These are phyloP conservation scores for Acinonyx jubatus DNA, from an alignment of 2,113 vertebrate genomes.

Conservation along the genomic window DNA sequence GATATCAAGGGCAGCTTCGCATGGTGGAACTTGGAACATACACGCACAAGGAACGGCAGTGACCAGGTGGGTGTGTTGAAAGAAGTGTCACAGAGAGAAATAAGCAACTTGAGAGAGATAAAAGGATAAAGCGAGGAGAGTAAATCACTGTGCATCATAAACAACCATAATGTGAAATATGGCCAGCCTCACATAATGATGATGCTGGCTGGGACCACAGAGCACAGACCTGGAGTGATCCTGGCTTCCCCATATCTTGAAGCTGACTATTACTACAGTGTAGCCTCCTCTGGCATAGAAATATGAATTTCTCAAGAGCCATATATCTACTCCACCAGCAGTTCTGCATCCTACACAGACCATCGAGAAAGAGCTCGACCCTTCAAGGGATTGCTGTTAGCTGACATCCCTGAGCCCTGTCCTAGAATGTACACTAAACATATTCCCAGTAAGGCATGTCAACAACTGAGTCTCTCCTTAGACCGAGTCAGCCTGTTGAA, in stretches of 20 bases:
- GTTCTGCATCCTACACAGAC: not conserved
- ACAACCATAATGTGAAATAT: not conserved
- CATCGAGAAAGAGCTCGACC: not conserved
- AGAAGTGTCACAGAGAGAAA: slow-evolving; percentile 20
- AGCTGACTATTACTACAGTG: not conserved
- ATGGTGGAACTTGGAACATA: not conserved
- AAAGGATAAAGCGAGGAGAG: not conserved
- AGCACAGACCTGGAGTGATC: not conserved
- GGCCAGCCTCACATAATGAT: not conserved
- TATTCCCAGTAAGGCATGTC: not conserved
- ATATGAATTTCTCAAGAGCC: not conserved
- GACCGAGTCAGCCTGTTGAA: not conserved
- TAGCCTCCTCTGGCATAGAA: not conserved
- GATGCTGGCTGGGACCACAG: not conserved
- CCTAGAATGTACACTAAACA: not conserved
- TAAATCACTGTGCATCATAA: not conserved
- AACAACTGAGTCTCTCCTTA: not conserved
- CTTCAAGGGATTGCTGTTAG: not conserved
- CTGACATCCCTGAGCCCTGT: not conserved
- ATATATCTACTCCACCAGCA: not conserved
- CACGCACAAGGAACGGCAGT: not conserved
- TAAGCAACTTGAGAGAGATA: not conserved
- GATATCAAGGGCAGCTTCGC: not conserved
- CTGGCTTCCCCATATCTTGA: not conserved
- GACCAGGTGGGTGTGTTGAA: not conserved